These are phyloP conservation scores for Machimus rusticus DNA, from an alignment of 2,888 invertebrate species.

Conservation along the genomic window DNA sequence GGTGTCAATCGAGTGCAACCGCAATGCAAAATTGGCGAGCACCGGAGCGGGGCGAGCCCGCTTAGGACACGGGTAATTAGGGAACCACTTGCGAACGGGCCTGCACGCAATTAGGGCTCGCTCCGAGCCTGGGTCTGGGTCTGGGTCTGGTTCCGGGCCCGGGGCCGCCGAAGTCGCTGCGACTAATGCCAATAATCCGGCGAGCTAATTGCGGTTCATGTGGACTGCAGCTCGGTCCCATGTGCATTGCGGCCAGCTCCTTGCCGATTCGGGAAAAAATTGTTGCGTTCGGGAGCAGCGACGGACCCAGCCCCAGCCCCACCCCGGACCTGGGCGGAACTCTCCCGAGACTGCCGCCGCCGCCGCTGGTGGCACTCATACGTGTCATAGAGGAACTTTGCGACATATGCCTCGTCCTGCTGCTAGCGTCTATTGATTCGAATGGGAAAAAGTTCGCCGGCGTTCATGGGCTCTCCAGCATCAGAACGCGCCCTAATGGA, in stretches of 20 bases:
- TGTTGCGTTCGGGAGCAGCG: neutral
- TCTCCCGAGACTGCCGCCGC: neutral
- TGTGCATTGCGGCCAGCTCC: neutral
- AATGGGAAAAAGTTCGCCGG: slow-evolving; percentile 22
- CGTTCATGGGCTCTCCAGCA: neutral
- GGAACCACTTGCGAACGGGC: neutral
- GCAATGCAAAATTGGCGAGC: slow-evolving; percentile 16
- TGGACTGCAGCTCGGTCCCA: neutral
- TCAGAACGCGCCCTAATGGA: neutral
- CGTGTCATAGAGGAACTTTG: slow-evolving; percentile 29
- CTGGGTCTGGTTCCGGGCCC: neutral
- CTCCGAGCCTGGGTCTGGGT: neutral
- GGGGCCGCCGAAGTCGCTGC: neutral
- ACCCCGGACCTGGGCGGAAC: neutral
- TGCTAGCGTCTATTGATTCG: slow-evolving; percentile 29
- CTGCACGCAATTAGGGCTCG: neutral
- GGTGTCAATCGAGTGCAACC: slow-evolving; percentile 32
- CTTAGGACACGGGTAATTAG: neutral
- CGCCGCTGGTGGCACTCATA: neutral
- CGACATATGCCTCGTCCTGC: slow-evolving; percentile 6
- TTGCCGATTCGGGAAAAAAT: neutral
- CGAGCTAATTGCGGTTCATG: slow-evolving; percentile 19
- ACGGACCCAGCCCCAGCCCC: neutral
- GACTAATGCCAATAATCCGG: neutral
- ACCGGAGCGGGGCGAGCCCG: neutral